Conservation (phyloP, 2,888 invertebrate genomes). For the Chymomyza fuscimana region DNA sequence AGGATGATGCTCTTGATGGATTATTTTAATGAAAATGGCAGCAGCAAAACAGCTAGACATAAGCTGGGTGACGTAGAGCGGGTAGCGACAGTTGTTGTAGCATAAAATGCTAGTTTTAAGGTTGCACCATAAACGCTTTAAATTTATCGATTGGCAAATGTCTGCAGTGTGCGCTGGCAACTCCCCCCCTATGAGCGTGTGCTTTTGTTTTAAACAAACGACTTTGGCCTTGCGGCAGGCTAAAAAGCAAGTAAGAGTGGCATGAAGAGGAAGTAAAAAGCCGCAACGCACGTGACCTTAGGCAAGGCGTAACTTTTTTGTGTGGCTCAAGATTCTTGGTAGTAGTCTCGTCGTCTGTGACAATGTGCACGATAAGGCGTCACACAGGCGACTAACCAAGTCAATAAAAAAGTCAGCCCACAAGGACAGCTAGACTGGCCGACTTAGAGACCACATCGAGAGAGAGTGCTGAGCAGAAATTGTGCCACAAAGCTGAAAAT, state of each 20-base stretch:
- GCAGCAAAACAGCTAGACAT: no score
- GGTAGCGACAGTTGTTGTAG: background rate
- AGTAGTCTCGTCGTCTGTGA: background rate
- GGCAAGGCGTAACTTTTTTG: conserved; percentile 45
- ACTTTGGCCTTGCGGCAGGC: conserved; percentile 25
- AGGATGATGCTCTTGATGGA: conserved; percentile 52
- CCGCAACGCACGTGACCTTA: conserved; percentile 41
- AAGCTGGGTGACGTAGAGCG: no score
- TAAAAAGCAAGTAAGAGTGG: conserved; percentile 15
- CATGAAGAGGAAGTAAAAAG: conserved; percentile 23
- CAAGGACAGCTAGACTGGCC: background rate
- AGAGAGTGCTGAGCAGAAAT: background rate
- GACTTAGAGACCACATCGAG: background rate
- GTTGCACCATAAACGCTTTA: conserved; percentile 32
- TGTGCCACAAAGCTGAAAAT: conserved; percentile 37
- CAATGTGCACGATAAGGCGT: conserved; percentile 29
- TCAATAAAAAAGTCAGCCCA: conserved; percentile 37
- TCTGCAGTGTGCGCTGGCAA: conserved; percentile 6
- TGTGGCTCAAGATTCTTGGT: conserved; percentile 8
- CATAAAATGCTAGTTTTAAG: background rate
- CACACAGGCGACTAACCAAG: conserved; percentile 22
- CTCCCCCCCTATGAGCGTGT: background rate
- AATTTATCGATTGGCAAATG: conserved; percentile 53
- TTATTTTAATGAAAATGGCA: conserved; percentile 55
- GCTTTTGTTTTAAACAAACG: conserved; percentile 6